Evolutionary conservation across 2,797 vertebrate genomes (phyloP).

Genomic region (Pristis pectinata): DNA sequence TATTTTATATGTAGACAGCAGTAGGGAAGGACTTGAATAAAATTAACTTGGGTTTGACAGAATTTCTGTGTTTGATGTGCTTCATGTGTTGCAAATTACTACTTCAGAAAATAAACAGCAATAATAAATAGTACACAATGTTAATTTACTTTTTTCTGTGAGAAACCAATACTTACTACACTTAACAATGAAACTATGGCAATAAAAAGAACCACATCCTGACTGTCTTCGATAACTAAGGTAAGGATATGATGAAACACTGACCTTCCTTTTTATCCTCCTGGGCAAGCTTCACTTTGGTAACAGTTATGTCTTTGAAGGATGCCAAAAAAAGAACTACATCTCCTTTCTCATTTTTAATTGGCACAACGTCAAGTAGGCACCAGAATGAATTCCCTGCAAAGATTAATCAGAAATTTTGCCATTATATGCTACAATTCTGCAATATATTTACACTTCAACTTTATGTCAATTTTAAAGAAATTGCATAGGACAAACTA

Average conservation of each 20-base stretch:
- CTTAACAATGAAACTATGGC: neutral
- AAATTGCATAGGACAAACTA: neutral
- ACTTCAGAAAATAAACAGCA: neutral
- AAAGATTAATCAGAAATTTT: slow-evolving; percentile 43
- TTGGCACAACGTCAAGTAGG: slow-evolving; percentile 92
- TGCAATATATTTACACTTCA: no score
- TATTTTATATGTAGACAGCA: neutral
- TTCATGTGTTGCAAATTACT: neutral
- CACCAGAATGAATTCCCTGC: slow-evolving; percentile 90
- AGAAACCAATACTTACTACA: neutral
- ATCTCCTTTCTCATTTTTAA: slow-evolving; percentile 97
- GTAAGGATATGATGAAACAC: slow-evolving; percentile 45
- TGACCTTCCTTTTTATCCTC: slow-evolving; percentile 92
- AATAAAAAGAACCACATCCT: neutral
- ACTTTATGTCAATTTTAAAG: neutral
- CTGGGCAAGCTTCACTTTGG: slow-evolving; percentile 80
- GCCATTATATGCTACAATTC: slow-evolving; percentile 39
- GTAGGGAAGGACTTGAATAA: neutral
- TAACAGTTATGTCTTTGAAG: slow-evolving; percentile 94
- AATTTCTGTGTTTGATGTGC: neutral
- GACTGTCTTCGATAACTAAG: neutral
- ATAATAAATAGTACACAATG: neutral
- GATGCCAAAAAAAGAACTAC: slow-evolving; percentile 95
- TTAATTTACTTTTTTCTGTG: neutral
- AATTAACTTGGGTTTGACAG: neutral